phyloP scores from a whole-genome alignment of 2,797 vertebrate genomes.

The Halcyon badia region DNA sequence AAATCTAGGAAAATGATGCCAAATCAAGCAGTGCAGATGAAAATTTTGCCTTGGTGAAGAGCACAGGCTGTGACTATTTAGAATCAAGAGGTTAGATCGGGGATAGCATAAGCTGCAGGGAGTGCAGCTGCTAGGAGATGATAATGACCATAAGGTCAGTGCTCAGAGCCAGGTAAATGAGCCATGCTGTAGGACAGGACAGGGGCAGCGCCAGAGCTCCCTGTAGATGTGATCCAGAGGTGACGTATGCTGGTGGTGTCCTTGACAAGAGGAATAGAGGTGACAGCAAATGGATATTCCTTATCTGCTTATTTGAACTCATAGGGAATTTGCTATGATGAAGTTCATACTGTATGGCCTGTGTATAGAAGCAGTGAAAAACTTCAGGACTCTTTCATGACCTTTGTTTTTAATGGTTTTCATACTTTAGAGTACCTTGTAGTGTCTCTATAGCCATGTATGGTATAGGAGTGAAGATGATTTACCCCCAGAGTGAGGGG shows the following conservation, averaged over 20 bases:
- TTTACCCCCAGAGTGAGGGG: rapidly evolving
- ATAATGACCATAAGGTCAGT: neutral
- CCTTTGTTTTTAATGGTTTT: neutral
- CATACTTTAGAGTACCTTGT: neutral
- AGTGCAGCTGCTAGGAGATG: slow-evolving; percentile 13
- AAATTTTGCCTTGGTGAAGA: neutral
- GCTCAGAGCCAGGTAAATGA: neutral
- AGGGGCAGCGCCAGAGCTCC: neutral
- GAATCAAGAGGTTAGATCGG: neutral
- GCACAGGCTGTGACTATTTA: neutral
- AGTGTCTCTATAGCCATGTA: neutral
- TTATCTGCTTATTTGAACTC: neutral
- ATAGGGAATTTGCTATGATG: neutral
- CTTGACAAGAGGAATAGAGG: neutral
- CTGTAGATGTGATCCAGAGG: neutral
- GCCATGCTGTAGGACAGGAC: neutral
- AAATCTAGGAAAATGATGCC: neutral
- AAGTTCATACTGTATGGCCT: neutral
- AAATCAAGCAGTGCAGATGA: neutral
- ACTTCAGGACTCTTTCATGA: neutral
- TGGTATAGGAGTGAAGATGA: neutral
- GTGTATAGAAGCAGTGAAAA: neutral
- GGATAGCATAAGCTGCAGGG: neutral
- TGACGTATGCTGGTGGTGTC: neutral
- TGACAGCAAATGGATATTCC: neutral